Evolutionary conservation across 2,888 invertebrate species (phyloP).

Genomic region (Protonemura montana): DNA sequence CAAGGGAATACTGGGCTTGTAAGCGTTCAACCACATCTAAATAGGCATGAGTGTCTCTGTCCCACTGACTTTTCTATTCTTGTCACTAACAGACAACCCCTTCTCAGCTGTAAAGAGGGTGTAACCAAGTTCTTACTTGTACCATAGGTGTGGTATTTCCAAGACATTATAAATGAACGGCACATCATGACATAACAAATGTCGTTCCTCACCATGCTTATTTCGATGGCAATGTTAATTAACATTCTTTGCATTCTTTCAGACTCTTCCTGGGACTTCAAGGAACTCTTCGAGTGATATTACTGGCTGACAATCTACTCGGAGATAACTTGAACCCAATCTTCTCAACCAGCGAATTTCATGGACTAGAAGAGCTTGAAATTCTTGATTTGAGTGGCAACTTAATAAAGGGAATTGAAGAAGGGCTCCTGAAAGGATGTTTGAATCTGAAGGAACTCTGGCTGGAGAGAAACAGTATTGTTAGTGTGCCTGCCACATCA

Average conservation of each 20-base stretch:
- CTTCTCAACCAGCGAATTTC: conserved; percentile 86
- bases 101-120: too few species aligned
- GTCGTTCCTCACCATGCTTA: too few species aligned
- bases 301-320: conserved; percentile 81
- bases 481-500: conserved; percentile 77
- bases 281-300: conserved; percentile 72
- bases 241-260: not conserved
- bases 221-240: too few species aligned
- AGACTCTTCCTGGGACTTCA: conserved; percentile 73
- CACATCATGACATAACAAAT: too few species aligned
- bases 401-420: conserved; percentile 81
- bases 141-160: too few species aligned
- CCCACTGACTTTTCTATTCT: too few species aligned
- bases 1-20: not conserved
- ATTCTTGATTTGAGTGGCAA: conserved; percentile 83
- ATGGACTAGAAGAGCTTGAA: conserved; percentile 75
- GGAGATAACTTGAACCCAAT: conserved; percentile 91
- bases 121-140: too few species aligned
- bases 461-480: conserved; percentile 82
- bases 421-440: conserved; percentile 86
- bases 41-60: not conserved
- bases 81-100: too few species aligned
- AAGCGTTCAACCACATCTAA: not conserved
- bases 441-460: conserved; percentile 79
- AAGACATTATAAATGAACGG: too few species aligned